These are phyloP conservation scores for Gallirallus australis DNA, from an alignment of 2,797 vertebrate species.

Conservation along the genomic window DNA sequence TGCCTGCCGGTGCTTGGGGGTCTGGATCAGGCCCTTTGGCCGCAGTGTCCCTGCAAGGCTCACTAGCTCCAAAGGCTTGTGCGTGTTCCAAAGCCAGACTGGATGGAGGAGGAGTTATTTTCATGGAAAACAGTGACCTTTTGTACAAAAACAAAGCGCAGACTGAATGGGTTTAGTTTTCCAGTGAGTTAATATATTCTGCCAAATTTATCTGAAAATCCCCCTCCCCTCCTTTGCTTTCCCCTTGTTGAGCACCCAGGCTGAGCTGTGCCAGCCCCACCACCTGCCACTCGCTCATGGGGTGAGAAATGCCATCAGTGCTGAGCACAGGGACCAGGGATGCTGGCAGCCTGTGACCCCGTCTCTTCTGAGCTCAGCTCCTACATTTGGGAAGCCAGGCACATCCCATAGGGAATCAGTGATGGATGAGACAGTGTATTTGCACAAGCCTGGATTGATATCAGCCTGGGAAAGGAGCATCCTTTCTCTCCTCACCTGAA, in stretches of 20 bases:
- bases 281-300: accelerated
- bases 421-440: not conserved
- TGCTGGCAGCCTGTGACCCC: not conserved
- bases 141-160: slow-evolving; percentile 41
- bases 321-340: not conserved
- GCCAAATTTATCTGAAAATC: not conserved
- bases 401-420: not conserved
- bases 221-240: not conserved
- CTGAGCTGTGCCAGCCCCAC: not conserved
- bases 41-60: not conserved
- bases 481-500: not conserved
- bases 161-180: slow-evolving; percentile 28
- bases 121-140: slow-evolving; percentile 16
- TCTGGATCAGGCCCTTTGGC: not conserved
- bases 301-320: not conserved
- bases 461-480: not conserved
- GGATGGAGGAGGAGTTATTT: not conserved
- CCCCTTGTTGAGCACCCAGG: not conserved
- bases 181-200: not conserved
- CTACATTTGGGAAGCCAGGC: not conserved
- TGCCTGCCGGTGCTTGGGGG: accelerated
- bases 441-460: not conserved
- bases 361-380: not conserved
- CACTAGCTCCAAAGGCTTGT: not conserved
- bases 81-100: not conserved